Conservation (phyloP, 2,797 vertebrate species). For the Parauchenoglanis punctatus region DNA sequence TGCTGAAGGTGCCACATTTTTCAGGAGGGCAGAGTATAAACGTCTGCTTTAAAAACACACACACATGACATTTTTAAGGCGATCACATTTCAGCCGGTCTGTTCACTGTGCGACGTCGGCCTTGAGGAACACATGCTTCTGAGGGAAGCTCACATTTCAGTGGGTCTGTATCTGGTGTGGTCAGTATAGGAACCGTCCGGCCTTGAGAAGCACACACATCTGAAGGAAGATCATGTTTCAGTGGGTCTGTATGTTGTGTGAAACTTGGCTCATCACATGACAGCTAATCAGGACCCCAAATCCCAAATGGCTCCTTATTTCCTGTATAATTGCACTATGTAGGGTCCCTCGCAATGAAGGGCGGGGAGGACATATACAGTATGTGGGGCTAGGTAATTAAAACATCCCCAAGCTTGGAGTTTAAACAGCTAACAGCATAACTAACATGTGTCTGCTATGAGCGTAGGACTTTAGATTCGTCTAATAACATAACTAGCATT, state of each 20-base stretch:
- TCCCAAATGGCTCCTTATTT: not conserved
- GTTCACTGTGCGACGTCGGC: not conserved
- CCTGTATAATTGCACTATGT: not conserved
- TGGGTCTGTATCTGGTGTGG: not conserved
- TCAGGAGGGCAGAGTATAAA: not conserved
- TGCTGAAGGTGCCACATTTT: constrained; percentile 29
- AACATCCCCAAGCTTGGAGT: not conserved
- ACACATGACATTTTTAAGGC: constrained; percentile 6
- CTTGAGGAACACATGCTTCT: constrained; percentile 17
- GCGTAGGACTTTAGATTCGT: not conserved
- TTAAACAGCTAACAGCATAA: not conserved
- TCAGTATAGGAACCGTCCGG: not conserved
- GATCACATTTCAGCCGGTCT: constrained; percentile 36
- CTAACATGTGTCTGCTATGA: not conserved
- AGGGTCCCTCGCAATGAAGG: not conserved
- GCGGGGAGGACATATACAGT: not conserved
- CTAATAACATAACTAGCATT: not conserved
- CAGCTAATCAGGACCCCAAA: not conserved
- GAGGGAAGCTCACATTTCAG: constrained; percentile 16
- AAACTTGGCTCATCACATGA: not conserved
- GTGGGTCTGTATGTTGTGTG: not conserved
- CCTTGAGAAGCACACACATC: constrained; percentile 13
- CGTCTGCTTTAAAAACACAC: constrained; percentile 4
- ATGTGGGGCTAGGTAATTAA: not conserved
- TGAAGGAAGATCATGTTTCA: constrained; percentile 18